These are phyloP conservation scores for Karalla daura DNA, from an alignment of 2,797 vertebrate genomes.

Conservation along the genomic window DNA sequence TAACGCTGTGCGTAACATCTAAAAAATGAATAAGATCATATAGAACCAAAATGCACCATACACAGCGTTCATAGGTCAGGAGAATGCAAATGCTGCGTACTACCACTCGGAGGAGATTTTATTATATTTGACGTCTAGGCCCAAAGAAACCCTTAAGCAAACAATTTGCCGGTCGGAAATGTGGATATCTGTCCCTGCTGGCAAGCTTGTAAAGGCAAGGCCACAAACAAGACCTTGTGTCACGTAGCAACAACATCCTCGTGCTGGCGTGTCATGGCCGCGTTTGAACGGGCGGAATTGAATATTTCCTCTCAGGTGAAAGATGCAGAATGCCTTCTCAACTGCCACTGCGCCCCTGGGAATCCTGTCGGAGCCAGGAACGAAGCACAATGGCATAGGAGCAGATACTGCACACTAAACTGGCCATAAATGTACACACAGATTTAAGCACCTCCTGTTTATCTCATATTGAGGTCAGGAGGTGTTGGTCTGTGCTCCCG, in stretches of 20 bases:
- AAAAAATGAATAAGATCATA: not conserved
- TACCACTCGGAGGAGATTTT: not conserved
- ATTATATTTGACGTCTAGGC: constrained; percentile 10
- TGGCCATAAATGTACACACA: constrained; percentile 4
- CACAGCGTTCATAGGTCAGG: not conserved
- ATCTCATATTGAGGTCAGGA: constrained; percentile 75
- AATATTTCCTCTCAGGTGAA: not conserved
- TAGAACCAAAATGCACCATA: not conserved
- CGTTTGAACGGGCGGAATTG: not conserved
- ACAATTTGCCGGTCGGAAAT: constrained; percentile 3
- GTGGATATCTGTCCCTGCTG: not conserved
- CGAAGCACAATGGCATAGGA: constrained; percentile 25
- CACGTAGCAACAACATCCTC: not conserved
- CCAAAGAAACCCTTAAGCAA: not conserved
- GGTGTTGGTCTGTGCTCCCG: constrained; percentile 50
- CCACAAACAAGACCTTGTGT: constrained; percentile 26
- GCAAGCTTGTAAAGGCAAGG: constrained; percentile 22
- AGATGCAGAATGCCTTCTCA: constrained; percentile 1
- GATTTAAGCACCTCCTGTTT: constrained; percentile 35
- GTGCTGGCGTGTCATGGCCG: constrained; percentile 25
- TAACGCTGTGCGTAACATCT: not conserved
- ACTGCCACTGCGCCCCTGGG: not conserved
- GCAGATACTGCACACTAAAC: constrained; percentile 16
- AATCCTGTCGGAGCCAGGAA: not conserved
- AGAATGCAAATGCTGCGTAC: constrained; percentile 1